Evolutionary conservation across 1,140 invertebrate genomes (phyloP), one percentile per base, ranked within the genome.

Genomic region (Aricia agestis): DNA sequence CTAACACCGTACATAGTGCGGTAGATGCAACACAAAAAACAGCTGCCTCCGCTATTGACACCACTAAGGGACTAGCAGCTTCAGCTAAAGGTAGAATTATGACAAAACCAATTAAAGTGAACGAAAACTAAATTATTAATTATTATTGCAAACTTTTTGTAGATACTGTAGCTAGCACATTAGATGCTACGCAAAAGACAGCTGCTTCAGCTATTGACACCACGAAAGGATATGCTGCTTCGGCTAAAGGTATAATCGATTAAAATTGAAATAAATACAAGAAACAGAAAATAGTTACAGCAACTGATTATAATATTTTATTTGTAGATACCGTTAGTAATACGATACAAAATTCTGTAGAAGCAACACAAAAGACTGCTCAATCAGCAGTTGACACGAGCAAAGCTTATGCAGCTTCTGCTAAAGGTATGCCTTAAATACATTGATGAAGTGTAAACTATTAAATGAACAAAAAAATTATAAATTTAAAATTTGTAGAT

Each of bases 111-210:
- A 36, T 4, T 36, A 36, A 36, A 36, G 36, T 36, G 9, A 4
- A 36, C 36, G 36, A 36, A 36, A 36, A 36, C 36, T 36, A 6
- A 36, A 36, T 36, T 36, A 7, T 5, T 6, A 36, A 36, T 36
- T 5, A 32, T 3, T 6, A 36, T 36, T 52, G 45, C 1, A 52
- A 13, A 13, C 13, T 13, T 11, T 15, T 52, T 52, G 45, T 52
- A 52, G 45, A 52, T 71, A 71, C 71, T 36, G 67, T 74, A 69
- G 36, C 63, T 13, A 73, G 45, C 42, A 72, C 72, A 69, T 18
- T 86, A 73, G 81, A 83, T 74, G 80, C 71, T 1, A 80, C 85
- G 73, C 79, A 84, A 79, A 87, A 84, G 78, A 74, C 77, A 41
- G 79, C 81, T 25, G 79, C 84, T 71, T 75, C 80, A n/a, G 78